Base-by-base conservation (phyloP, 2,888 invertebrate species). In the Drosophila demipolita region DNA sequence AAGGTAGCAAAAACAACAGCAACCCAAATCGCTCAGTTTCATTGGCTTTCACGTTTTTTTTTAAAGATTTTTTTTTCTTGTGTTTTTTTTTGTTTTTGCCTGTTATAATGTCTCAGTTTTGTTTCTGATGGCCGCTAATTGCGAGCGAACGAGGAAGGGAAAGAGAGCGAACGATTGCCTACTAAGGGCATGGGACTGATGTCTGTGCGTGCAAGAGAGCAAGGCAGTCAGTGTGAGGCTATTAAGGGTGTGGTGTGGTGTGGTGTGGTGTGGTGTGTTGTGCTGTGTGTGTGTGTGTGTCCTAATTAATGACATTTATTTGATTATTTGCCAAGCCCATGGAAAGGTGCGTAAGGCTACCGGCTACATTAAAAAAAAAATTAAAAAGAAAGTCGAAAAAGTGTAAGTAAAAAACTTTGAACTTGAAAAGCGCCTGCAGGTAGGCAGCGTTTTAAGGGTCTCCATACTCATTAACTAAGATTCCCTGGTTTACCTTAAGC, bases 261-360 rank as follows among this genome's bases (percentile, higher is more conserved):
- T 8, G 5, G 3, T 52, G 50, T 33, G 60, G 55, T 55, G 61
- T 58, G 54, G 57, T 57, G 52, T 49, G 38, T 52, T 42, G 35
- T 35, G 36, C 7, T 53, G 45, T 63, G 42, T 60, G 53, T 67
- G 72, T 67, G 76, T 73, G 67, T 69, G 70, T 78, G 75, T 76
- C 72, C 89, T 86, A 86, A 87, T 84, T 86, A 87, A 87, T 87
- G 83, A 77, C 83, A 87, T 87, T 45, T 86, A 85, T 87, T 85
- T 89, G 83, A 86, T 86, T 78, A 68, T 60, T 59, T 58, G 58
- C 84, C 84, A 70, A 77, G 62, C 79, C 77, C 74, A 71, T 70
- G 36, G 61, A 61, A 79, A 83, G 83, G 71, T 73, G 80, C 71
- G 69, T 74, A 66, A 48, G 57, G 49, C 52, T 71, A 74, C 71